phyloP scores from a whole-genome alignment of 2,113 vertebrate species.

The Istiophorus platypterus region DNA sequence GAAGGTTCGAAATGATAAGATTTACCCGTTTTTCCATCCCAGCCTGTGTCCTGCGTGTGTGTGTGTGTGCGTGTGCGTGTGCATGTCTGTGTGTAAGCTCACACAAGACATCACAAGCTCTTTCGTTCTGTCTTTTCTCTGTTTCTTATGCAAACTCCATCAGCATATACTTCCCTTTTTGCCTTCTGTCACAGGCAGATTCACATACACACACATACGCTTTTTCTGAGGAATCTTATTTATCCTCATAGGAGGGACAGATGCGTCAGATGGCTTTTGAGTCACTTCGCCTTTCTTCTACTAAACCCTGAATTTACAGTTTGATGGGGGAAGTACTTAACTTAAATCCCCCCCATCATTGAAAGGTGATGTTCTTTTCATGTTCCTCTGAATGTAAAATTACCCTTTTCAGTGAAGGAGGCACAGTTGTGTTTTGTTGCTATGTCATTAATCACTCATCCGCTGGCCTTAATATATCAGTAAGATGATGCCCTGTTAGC shows the following conservation, averaged over 20 bases:
- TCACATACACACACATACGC: slow-evolving; percentile 7
- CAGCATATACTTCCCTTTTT: slow-evolving; percentile 34
- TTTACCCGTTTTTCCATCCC: slow-evolving; percentile 60
- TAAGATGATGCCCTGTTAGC: not conserved
- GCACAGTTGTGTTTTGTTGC: slow-evolving; percentile 5
- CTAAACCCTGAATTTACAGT: slow-evolving; percentile 50
- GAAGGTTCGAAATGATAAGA: slow-evolving; percentile 78
- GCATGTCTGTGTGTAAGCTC: slow-evolving; percentile 9
- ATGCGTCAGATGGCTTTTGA: slow-evolving; percentile 62
- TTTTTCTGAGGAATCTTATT: slow-evolving; percentile 51
- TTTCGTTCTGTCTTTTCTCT: not conserved
- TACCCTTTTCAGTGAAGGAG: not conserved
- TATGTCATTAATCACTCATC: slow-evolving; percentile 31
- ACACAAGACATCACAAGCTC: slow-evolving; percentile 52
- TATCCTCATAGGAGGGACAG: slow-evolving; percentile 44
- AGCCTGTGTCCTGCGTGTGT: not conserved
- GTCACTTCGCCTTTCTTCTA: slow-evolving; percentile 39
- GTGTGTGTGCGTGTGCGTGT: slow-evolving; percentile 4
- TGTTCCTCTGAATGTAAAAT: slow-evolving; percentile 40
- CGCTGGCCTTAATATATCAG: slow-evolving; percentile 5
- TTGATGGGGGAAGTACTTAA: slow-evolving; percentile 41
- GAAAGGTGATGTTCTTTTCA: slow-evolving; percentile 18
- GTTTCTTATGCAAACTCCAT: slow-evolving; percentile 32
- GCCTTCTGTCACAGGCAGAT: slow-evolving; percentile 30
- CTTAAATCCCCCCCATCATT: slow-evolving; percentile 42